Conservation (phyloP, 2,888 invertebrate genomes). For the Orchestes rusci region DNA sequence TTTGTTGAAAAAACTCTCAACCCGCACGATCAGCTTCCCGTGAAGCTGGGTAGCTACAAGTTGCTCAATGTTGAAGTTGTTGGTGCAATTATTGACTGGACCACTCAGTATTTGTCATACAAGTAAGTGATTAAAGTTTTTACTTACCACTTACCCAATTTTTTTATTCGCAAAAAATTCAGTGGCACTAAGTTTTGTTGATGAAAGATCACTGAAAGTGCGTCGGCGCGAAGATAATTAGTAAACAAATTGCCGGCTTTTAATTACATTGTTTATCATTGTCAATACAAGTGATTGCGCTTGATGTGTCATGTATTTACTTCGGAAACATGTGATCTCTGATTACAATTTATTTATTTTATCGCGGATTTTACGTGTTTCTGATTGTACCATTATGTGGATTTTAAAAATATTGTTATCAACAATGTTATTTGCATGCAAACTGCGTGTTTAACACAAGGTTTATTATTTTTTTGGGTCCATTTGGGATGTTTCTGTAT, state of each 20-base stretch:
- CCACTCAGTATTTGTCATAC: constrained; percentile 66
- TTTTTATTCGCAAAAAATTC: constrained; percentile 4
- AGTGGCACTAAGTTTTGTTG: too few species aligned
- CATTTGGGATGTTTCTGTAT: too few species aligned
- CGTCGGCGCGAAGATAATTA: neutral
- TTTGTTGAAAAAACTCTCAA: constrained; percentile 62
- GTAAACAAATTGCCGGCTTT: neutral
- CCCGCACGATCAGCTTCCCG: constrained; percentile 66
- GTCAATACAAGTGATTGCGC: constrained; percentile 9
- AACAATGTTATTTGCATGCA: too few species aligned
- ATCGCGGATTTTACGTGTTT: too few species aligned
- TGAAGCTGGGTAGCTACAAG: constrained; percentile 62
- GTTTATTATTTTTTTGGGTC: too few species aligned
- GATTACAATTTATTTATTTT: too few species aligned
- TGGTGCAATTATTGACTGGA: constrained; percentile 71
- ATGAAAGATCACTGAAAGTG: too few species aligned
- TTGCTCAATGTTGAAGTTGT: constrained; percentile 62
- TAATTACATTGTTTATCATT: constrained; percentile 1
- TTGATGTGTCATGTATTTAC: too few species aligned
- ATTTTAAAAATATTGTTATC: too few species aligned
- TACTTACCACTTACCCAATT: constrained; percentile 7
- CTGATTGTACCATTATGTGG: too few species aligned
- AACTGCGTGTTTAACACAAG: too few species aligned
- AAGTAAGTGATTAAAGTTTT: constrained; percentile 52
- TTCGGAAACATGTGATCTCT: too few species aligned